phyloP scores from a whole-genome alignment of 1,140 invertebrate genomes.

The Euwallacea similis region DNA sequence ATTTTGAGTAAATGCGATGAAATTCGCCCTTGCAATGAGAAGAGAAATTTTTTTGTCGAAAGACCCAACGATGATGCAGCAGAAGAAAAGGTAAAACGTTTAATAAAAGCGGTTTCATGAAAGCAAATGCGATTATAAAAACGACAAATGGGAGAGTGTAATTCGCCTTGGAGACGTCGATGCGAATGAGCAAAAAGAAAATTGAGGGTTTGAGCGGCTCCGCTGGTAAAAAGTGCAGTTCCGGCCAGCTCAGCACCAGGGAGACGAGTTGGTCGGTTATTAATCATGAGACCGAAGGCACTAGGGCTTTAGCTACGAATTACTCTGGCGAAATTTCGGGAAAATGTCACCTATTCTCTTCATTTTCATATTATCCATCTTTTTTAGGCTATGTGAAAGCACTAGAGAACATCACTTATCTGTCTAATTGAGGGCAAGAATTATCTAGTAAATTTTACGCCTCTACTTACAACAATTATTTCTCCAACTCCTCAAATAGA shows the following conservation, averaged over 20 bases:
- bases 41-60: no score
- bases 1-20: no score
- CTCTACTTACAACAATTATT: no score
- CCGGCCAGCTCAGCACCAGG: conserved; percentile 18
- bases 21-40: no score
- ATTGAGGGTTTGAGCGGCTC: conserved; percentile 30
- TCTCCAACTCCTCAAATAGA: not conserved
- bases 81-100: conserved; percentile 28
- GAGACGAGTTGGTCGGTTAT: conserved; percentile 20
- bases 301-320: conserved; percentile 19
- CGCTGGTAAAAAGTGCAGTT: conserved; percentile 23
- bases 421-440: no score
- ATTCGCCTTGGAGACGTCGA: conserved; percentile 33
- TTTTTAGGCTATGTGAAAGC: not conserved
- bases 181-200: conserved; percentile 33
- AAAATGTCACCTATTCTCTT: not conserved
- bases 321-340: not conserved
- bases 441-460: no score
- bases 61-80: not conserved
- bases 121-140: conserved; percentile 34
- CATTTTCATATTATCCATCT: not conserved
- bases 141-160: conserved; percentile 28
- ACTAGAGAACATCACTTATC: no score
- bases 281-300: conserved; percentile 26
- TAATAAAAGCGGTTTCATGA: conserved; percentile 35